Evolutionary conservation across 2,888 invertebrate species (phyloP), one percentile per base, ranked within the genome.

Genomic region (Monoplex corrugatus): DNA sequence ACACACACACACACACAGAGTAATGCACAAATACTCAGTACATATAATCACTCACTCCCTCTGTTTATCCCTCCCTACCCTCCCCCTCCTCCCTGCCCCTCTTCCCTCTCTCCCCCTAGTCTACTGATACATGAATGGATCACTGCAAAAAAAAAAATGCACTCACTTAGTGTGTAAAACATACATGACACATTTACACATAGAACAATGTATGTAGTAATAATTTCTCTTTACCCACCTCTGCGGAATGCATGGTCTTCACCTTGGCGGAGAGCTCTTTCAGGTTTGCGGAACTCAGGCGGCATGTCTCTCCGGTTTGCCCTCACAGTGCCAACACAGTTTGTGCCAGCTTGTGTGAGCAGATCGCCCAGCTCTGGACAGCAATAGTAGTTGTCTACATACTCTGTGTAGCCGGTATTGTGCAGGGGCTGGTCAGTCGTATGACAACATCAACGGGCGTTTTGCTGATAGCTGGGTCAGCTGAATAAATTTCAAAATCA

Each of bases 361-460:
- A 57, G 40, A 35, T n/a, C 57, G 63, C 86, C 50, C 38, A 90
- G 50, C n/a, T 32, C 72, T 28, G 90, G 90, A 75, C 82, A 78
- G 38, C 86, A 87, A n/a, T 86, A 90, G 38, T 90, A 90, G 38
- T 88, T 90, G 83, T 90, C 88, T 19, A 87, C 84, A 86, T 75
- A 90, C 6, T 88, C 23, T 38, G 28, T n/a, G 43, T 80, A 80
- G 80, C 80, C 43, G 23, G 5, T 80, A 43, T 80, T 80, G 5
- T 35, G 23, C 40, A 80, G 80, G 80, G 28, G 28, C 1, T 43
- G 23, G 10, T 23, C 19, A 40, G 43, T 40, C 19, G 23, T 40
- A 10, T 80, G 80, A 80, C 80, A 28, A 80, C 80, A 80, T 40
- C 80, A 43, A 40, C 5, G 6, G 35, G 75, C 75, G 13, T 35